Percentiles rank a stretch among this genome's conserved stretches.
Evolutionary conservation across 2,888 invertebrate species (phyloP).

Genomic region (Ophraella communa): DNA sequence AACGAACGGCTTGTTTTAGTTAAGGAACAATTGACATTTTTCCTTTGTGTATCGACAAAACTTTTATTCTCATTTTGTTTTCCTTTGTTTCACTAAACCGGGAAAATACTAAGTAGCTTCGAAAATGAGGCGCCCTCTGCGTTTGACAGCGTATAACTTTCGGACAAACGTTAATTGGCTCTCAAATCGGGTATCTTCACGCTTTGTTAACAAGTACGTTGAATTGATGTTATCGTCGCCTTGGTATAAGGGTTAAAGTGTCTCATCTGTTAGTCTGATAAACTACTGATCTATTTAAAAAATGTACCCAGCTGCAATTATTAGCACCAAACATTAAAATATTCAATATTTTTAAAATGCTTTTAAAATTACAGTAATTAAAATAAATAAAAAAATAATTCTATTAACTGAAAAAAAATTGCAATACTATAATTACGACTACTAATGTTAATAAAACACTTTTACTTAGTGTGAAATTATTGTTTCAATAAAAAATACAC

Average conservation of each 20-base stretch:
- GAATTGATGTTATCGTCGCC: slow-evolving; percentile 12
- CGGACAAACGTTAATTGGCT: slow-evolving; percentile 41
- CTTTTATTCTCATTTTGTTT: slow-evolving; percentile 14
- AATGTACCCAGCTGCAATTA: neutral
- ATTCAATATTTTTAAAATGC: too few relatives aligned
- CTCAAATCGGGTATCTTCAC: slow-evolving; percentile 19
- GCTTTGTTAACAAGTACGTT: slow-evolving; percentile 14
- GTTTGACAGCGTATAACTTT: slow-evolving; percentile 37
- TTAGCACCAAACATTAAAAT: too few relatives aligned
- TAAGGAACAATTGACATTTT: slow-evolving; percentile 14
- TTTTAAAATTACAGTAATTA: too few relatives aligned
- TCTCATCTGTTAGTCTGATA: neutral
- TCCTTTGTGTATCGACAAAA: neutral
- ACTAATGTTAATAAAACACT: too few relatives aligned
- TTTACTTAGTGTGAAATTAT: too few relatives aligned
- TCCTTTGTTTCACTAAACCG: slow-evolving; percentile 16
- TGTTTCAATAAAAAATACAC: too few relatives aligned
- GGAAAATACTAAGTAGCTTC: slow-evolving; percentile 19
- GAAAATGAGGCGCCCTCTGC: slow-evolving; percentile 16
- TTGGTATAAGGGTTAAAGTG: neutral
- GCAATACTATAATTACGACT: too few relatives aligned
- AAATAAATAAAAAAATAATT: too few relatives aligned
- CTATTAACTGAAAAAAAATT: too few relatives aligned
- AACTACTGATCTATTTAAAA: too few relatives aligned
- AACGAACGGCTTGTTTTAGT: neutral